A percentile compares a stretch with the other conserved stretches of the same genome.
These are phyloP conservation scores for Xenopus laevis DNA, from an alignment of 2,113 vertebrate species.

Conservation along the genomic window DNA sequence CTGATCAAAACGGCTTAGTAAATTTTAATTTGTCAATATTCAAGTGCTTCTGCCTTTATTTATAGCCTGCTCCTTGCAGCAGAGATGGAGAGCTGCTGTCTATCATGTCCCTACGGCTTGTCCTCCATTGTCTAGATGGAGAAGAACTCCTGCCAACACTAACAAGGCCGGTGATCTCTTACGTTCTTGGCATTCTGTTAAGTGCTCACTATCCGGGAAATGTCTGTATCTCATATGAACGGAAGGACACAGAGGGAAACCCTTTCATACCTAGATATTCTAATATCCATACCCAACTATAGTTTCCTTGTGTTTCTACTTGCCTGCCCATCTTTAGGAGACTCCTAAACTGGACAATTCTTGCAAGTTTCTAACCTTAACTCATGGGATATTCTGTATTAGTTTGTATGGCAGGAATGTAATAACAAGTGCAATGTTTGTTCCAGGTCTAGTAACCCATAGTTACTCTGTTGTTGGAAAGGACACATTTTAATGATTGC, in stretches of 20 bases:
- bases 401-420: no score
- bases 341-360: no score
- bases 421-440: no score
- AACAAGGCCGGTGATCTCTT: background rate
- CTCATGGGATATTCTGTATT: no score
- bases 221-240: background rate
- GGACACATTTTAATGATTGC: no score
- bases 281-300: background rate
- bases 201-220: background rate
- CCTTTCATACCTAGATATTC: background rate
- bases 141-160: background rate
- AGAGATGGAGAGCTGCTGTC: background rate
- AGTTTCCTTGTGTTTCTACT: background rate
- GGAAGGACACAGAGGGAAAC: background rate
- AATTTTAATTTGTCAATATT: conserved; percentile 2
- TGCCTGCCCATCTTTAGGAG: no score
- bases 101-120: background rate
- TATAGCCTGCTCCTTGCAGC: background rate
- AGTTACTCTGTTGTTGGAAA: no score
- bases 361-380: no score
- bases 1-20: background rate
- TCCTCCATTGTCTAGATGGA: background rate
- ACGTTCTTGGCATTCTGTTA: background rate
- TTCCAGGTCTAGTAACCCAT: no score
- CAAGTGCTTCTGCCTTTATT: background rate